A percentile compares a stretch with the other conserved stretches of the same genome.
Conservation (phyloP, 2,888 invertebrate species). For the Agonopterix alstromeriana region DNA sequence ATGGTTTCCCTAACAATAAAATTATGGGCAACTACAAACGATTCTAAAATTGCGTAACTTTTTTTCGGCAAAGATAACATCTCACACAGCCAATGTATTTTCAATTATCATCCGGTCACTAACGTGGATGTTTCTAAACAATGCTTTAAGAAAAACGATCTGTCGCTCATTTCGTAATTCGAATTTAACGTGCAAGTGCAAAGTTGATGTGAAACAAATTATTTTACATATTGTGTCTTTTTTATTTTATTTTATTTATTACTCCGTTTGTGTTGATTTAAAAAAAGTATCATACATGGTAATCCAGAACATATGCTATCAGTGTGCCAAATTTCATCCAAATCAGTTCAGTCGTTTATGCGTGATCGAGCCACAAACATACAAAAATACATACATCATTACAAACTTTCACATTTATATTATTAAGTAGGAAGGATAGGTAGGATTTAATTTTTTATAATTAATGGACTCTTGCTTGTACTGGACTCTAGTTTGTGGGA, state of each 20-base stretch:
- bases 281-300: too few relatives aligned
- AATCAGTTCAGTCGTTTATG: background rate
- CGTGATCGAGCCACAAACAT: background rate
- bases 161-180: conserved; percentile 14
- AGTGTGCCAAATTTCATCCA: background rate
- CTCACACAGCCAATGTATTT: conserved; percentile 40
- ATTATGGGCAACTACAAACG: conserved; percentile 15
- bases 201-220: too few relatives aligned
- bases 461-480: too few relatives aligned
- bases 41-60: conserved; percentile 15
- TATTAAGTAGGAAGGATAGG: too few relatives aligned
- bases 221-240: too few relatives aligned
- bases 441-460: too few relatives aligned
- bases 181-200: background rate
- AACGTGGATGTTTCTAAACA: conserved; percentile 52
- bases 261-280: too few relatives aligned
- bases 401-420: too few relatives aligned
- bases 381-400: background rate
- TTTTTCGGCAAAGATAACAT: conserved; percentile 23
- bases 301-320: too few relatives aligned
- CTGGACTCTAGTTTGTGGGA: too few relatives aligned
- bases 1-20: conserved; percentile 20
- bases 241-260: too few relatives aligned
- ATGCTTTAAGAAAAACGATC: conserved; percentile 29
- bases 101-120: conserved; percentile 55